phyloP scores from a whole-genome alignment of 2,797 vertebrate genomes.

The Platalea minor region DNA sequence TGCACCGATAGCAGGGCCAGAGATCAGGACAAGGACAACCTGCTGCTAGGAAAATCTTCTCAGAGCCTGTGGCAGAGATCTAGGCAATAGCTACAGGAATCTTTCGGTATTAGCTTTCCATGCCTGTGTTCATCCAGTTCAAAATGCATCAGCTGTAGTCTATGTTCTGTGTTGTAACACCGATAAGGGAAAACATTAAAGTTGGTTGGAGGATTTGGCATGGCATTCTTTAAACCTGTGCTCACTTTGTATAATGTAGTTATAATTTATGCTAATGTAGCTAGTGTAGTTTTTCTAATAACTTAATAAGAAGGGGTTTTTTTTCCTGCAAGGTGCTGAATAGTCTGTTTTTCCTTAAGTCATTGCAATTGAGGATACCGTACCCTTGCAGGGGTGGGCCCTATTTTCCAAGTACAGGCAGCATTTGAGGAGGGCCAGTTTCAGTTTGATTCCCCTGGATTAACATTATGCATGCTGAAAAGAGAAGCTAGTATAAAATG shows the following conservation, averaged over 20 bases:
- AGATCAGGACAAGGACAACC: background rate
- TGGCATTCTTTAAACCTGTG: background rate
- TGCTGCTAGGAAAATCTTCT: background rate
- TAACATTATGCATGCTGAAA: background rate
- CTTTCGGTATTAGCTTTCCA: background rate
- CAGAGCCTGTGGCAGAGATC: background rate
- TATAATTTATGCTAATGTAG: background rate
- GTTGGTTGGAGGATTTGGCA: background rate
- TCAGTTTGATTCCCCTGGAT: background rate
- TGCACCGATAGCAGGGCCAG: background rate
- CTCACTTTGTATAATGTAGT: background rate
- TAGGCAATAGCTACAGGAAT: background rate
- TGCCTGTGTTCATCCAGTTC: background rate
- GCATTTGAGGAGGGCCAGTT: background rate
- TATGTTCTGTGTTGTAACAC: background rate
- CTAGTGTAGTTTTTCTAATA: background rate
- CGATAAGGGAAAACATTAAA: background rate
- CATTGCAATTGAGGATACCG: background rate
- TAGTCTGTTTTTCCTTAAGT: background rate
- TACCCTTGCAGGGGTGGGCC: background rate
- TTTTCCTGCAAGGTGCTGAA: background rate
- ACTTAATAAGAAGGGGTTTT: background rate
- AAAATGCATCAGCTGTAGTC: background rate
- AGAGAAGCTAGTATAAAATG: background rate
- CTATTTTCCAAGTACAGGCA: background rate